Base-by-base conservation (phyloP, 1,140 invertebrate species). In the Trachymyrmex cornetzi region DNA sequence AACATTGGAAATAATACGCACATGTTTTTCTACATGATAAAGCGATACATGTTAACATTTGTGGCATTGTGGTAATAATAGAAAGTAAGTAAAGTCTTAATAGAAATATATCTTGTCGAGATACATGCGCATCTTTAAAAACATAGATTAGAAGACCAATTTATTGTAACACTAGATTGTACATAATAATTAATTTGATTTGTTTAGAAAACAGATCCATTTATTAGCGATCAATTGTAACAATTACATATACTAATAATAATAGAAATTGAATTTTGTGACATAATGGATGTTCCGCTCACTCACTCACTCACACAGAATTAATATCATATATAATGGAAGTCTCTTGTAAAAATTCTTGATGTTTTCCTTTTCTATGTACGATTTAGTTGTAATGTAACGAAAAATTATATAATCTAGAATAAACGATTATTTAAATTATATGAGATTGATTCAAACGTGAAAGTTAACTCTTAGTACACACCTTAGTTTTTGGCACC, bases 21-120 rank as follows among this genome's bases (percentile, higher is more conserved):
- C 30, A 71, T 81, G 50, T 81, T 38, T 80, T 50, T 81, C 30
- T 80, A 63, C 19, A 67, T 61, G 38, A 80, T 80, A 55, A 14
- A 80, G 22, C 27, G 22, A 34, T 79, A 34, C 53, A 79, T 55
- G 30, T 69, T 81, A 81, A 34, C 48, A 59, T 34, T 34, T 34
- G 30, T 34, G 30, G 5, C 30, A 34, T 57, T 69, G 34, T 59
- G 9, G 12, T 64, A 64, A 64, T 64, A 64, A 79, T 22, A 50
- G 61, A 44, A 48, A 24, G 22, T 75, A 1, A 24, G 1, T 4
- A 77, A 61, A 77, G 16, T 24, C 30, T 38, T 81, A 59, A 81
- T 38, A 27, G 12, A 38, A 38, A 38, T 38, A 0, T 16, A 48
- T 48, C 22, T 48, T 14, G 27, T 71, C 30, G 6, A 72, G 4